phyloP scores from a whole-genome alignment of 1,140 invertebrate species.

The Heterodera schachtii region DNA sequence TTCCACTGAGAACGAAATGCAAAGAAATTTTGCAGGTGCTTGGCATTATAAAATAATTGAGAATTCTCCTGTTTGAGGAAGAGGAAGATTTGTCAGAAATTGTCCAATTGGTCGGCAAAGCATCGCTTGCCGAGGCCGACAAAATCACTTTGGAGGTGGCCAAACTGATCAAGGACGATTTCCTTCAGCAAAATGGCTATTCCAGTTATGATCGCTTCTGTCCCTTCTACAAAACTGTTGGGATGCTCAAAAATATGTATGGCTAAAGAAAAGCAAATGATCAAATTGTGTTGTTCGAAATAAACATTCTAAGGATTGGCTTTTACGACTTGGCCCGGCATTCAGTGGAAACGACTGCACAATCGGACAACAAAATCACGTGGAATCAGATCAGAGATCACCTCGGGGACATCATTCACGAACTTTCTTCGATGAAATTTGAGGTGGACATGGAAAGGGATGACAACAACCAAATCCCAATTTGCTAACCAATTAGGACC shows the following conservation, averaged over 20 bases:
- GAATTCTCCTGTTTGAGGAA: slow-evolving; percentile 74
- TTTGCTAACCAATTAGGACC: slow-evolving; percentile 74
- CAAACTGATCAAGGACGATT: slow-evolving; percentile 97
- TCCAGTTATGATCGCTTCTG: slow-evolving; percentile 96
- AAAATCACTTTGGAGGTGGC: slow-evolving; percentile 99
- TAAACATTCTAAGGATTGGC: slow-evolving; percentile 72
- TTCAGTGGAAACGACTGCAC: slow-evolving; percentile 93
- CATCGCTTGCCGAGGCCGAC: slow-evolving; percentile 90
- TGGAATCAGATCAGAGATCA: slow-evolving; percentile 95
- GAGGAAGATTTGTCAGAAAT: slow-evolving; percentile 99
- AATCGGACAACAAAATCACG: slow-evolving; percentile 94
- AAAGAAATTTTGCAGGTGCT: slow-evolving; percentile 78
- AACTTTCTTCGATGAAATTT: slow-evolving; percentile 99
- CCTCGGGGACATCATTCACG: slow-evolving; percentile 93
- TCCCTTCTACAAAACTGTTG: slow-evolving; percentile 99
- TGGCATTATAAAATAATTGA: background rate
- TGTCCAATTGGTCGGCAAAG: slow-evolving; percentile 97
- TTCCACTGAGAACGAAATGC: slow-evolving; percentile 78
- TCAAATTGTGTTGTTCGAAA: background rate
- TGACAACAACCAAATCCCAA: background rate
- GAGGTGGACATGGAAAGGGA: slow-evolving; percentile 73
- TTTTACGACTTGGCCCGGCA: slow-evolving; percentile 98
- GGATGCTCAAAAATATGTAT: slow-evolving; percentile 93
- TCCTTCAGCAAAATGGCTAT: slow-evolving; percentile 90
- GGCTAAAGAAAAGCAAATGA: background rate